Evolutionary conservation across 2,797 vertebrate species (phyloP).

Genomic region (Hemibagrus guttatus): DNA sequence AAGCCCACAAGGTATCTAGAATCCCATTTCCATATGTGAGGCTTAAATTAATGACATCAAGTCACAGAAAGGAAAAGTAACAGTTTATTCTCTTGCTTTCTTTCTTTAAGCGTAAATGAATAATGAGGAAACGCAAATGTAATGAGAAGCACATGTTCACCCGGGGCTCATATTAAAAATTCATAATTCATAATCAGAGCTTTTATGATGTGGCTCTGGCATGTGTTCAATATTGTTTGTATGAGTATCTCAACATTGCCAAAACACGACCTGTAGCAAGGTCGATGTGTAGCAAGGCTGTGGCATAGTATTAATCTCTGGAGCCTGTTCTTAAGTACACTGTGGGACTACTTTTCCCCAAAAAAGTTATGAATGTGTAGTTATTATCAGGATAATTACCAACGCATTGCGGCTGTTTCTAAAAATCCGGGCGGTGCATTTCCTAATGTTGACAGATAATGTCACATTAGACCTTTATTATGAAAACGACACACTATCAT

Average conservation of each 20-base stretch:
- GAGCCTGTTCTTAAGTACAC: background rate
- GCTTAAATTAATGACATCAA: constrained; percentile 35
- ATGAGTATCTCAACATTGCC: constrained; percentile 32
- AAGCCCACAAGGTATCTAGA: background rate
- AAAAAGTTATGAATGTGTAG: background rate
- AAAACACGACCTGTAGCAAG: constrained; percentile 35
- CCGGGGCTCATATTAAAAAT: constrained; percentile 53
- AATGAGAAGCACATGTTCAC: constrained; percentile 51
- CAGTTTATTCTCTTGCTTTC: background rate
- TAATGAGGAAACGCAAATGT: constrained; percentile 53
- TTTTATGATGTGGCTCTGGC: constrained; percentile 42
- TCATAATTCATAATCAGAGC: constrained; percentile 54
- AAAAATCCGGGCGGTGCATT: background rate
- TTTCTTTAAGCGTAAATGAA: constrained; percentile 33
- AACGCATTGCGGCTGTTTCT: background rate
- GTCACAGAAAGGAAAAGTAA: constrained; percentile 43
- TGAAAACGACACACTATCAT: background rate
- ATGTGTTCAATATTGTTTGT: constrained; percentile 42
- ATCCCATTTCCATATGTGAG: constrained; percentile 29
- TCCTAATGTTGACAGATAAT: constrained; percentile 2
- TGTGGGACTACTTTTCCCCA: background rate
- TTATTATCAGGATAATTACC: background rate
- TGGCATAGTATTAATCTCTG: too few species aligned
- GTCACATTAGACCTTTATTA: background rate
- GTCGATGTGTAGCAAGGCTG: constrained; percentile 9